phyloP scores from a whole-genome alignment of 2,888 invertebrate species.

The Aspidapion aeneum region DNA sequence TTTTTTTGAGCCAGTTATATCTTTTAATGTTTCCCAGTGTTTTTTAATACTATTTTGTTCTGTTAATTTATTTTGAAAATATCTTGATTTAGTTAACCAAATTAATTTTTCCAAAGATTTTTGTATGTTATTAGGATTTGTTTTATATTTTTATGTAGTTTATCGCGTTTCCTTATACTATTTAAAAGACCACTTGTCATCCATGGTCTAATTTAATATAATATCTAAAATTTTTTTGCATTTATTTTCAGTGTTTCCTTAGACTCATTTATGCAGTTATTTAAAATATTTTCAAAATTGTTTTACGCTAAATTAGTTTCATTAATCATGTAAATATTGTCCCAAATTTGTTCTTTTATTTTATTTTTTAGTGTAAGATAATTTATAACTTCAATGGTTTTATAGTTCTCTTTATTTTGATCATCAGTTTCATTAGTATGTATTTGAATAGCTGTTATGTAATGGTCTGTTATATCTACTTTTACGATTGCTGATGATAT shows the following conservation, averaged over 20 bases:
- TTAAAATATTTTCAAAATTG: neutral
- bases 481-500: neutral
- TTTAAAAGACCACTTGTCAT: too few relatives aligned
- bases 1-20: neutral
- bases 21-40: neutral
- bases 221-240: neutral
- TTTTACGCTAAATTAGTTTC: neutral
- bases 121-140: neutral
- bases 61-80: neutral
- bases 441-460: neutral
- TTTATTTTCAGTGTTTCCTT: neutral
- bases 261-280: neutral
- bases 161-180: too few relatives aligned
- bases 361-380: neutral
- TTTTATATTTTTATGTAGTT: neutral
- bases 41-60: neutral
- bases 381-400: neutral
- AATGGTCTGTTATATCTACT: neutral
- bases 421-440: neutral
- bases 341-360: neutral
- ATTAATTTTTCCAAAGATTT: neutral
- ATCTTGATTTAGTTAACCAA: neutral
- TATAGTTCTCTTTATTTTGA: neutral
- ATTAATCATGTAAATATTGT: neutral
- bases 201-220: too few relatives aligned